A percentile compares a stretch with the other conserved stretches of the same genome.
Evolutionary conservation across 2,888 invertebrate species (phyloP).

Genomic region (Cephus spinipes): DNA sequence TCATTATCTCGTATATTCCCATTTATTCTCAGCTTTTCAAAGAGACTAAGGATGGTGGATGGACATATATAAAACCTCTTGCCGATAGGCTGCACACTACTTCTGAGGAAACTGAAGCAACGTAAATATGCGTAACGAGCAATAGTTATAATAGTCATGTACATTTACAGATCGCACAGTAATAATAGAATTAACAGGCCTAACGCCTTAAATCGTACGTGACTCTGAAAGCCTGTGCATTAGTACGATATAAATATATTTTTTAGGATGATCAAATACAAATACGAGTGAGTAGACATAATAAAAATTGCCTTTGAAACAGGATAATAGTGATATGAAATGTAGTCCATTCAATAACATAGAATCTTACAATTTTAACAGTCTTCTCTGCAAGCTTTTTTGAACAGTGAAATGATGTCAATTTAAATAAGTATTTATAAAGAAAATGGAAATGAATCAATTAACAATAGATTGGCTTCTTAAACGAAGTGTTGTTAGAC

Average conservation of each 20-base stretch:
- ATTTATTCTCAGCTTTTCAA: slow-evolving; percentile 73
- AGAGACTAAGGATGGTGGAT: slow-evolving; percentile 76
- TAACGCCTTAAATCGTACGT: slow-evolving; percentile 3
- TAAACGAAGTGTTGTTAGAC: neutral
- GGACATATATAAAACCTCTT: slow-evolving; percentile 71
- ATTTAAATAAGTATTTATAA: neutral
- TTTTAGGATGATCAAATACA: neutral
- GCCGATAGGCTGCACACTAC: slow-evolving; percentile 63
- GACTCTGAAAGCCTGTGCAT: slow-evolving; percentile 5
- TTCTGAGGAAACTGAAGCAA: slow-evolving; percentile 35
- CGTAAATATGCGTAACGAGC: slow-evolving; percentile 30
- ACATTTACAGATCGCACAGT: slow-evolving; percentile 22
- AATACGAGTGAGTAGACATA: neutral
- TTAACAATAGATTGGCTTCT: neutral
- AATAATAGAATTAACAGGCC: slow-evolving; percentile 6
- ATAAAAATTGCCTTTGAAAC: neutral
- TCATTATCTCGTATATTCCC: neutral
- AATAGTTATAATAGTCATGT: slow-evolving; percentile 20
- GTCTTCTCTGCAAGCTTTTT: neutral
- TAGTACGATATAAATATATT: neutral
- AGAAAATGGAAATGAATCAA: neutral
- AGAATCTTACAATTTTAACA: neutral
- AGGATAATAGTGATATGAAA: neutral
- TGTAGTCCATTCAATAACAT: neutral
- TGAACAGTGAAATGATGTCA: neutral